These are phyloP conservation scores for Drosophila lacteicornis DNA, from an alignment of 1,140 invertebrate species.

Conservation along the genomic window DNA sequence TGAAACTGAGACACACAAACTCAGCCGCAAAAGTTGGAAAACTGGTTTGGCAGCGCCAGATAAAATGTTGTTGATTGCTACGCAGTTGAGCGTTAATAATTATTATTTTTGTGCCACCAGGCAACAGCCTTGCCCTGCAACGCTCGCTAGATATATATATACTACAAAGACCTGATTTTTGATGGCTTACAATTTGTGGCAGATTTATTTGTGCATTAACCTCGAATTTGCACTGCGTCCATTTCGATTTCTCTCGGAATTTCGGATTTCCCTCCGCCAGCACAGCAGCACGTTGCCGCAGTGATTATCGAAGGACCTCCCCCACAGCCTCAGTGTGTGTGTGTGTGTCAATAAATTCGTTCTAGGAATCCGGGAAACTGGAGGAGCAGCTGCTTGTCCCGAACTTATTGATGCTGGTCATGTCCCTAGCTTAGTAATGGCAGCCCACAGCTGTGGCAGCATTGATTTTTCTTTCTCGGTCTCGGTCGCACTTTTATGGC, in stretches of 20 bases:
- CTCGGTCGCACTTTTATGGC: slow-evolving; percentile 62
- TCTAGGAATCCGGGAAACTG: slow-evolving; percentile 17
- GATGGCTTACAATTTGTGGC: slow-evolving; percentile 79
- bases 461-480: slow-evolving; percentile 73
- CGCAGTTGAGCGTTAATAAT: slow-evolving; percentile 81
- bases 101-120: slow-evolving; percentile 61
- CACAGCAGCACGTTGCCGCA: slow-evolving; percentile 31
- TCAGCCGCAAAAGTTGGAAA: slow-evolving; percentile 48
- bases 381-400: slow-evolving; percentile 65
- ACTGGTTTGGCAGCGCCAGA: slow-evolving; percentile 63
- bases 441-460: slow-evolving; percentile 58
- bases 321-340: slow-evolving; percentile 3
- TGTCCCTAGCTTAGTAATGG: slow-evolving; percentile 57
- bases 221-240: slow-evolving; percentile 77
- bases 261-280: slow-evolving; percentile 6
- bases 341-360: slow-evolving; percentile 71
- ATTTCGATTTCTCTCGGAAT: slow-evolving; percentile 46
- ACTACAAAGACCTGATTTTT: slow-evolving; percentile 49
- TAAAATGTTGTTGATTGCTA: slow-evolving; percentile 82
- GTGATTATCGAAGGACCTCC: slow-evolving; percentile 60
- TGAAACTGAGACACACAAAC: slow-evolving; percentile 45
- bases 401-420: slow-evolving; percentile 80
- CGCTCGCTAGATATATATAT: background rate
- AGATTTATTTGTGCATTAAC: slow-evolving; percentile 83
- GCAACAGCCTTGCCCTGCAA: background rate